Evolutionary conservation across 92 coral and sea anemone species (phyloP).

Genomic region (Umimayanthus chanpuru): DNA sequence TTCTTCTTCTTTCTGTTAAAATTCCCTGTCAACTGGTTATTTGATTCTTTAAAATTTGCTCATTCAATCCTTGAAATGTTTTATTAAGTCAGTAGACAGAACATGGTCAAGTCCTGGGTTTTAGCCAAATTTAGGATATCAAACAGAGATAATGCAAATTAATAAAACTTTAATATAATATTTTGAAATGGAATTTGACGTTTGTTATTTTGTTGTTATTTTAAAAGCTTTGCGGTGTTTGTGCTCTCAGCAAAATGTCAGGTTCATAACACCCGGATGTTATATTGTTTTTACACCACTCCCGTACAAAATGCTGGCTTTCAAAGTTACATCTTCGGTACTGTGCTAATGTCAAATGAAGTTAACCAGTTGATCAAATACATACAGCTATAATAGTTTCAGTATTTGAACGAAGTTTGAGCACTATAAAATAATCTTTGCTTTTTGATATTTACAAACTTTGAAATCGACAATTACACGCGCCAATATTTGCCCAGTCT

Average conservation of each 20-base stretch:
- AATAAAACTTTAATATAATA: background rate
- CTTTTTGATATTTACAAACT: slow-evolving; percentile 1
- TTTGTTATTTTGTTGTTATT: background rate
- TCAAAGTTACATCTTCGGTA: background rate
- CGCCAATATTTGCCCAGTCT: slow-evolving; percentile 12
- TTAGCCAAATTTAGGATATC: too few species aligned
- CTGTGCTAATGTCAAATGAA: background rate
- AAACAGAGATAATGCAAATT: background rate
- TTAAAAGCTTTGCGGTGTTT: background rate
- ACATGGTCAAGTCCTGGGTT: background rate
- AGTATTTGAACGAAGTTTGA: background rate
- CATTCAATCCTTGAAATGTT: background rate
- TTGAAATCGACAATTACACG: slow-evolving; percentile 13
- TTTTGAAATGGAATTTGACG: background rate
- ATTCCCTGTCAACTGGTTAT: background rate
- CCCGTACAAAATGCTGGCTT: background rate
- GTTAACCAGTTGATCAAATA: background rate
- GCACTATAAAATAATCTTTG: background rate
- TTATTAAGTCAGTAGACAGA: background rate
- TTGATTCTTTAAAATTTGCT: too few species aligned
- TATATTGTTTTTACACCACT: background rate
- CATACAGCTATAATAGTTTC: background rate
- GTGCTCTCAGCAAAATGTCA: background rate
- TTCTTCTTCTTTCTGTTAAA: background rate
- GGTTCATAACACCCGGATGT: background rate